phyloP scores from a whole-genome alignment of 2,113 vertebrate species.

The Scytalopus superciliaris region DNA sequence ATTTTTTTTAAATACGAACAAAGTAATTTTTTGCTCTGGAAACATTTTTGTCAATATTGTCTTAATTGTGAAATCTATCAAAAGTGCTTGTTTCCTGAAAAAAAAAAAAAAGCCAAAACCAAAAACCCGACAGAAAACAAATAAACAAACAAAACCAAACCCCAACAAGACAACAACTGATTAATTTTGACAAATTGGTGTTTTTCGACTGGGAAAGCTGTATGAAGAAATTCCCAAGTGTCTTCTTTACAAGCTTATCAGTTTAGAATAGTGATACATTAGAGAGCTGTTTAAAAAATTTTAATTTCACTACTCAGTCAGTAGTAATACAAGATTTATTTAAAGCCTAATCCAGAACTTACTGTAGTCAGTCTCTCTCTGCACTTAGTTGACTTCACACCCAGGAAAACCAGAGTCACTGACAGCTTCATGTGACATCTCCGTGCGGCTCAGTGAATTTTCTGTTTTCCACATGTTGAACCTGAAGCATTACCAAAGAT shows the following conservation, averaged over 20 bases:
- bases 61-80: neutral
- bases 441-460: neutral
- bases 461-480: neutral
- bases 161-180: neutral
- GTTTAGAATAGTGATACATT: neutral
- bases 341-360: neutral
- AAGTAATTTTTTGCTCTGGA: neutral
- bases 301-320: neutral
- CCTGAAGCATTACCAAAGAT: neutral
- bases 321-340: neutral
- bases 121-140: neutral
- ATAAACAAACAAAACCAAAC: fast-evolving
- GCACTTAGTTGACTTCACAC: neutral
- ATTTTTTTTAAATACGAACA: neutral
- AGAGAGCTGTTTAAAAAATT: neutral
- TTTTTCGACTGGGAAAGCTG: neutral
- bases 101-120: neutral
- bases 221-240: neutral
- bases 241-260: neutral
- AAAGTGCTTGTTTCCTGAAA: neutral
- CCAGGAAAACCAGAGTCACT: neutral
- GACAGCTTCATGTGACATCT: neutral
- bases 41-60: neutral
- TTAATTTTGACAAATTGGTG: neutral
- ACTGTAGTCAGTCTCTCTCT: neutral